Base-by-base conservation (phyloP, 2,113 vertebrate genomes). In the Bombycilla garrulus region DNA sequence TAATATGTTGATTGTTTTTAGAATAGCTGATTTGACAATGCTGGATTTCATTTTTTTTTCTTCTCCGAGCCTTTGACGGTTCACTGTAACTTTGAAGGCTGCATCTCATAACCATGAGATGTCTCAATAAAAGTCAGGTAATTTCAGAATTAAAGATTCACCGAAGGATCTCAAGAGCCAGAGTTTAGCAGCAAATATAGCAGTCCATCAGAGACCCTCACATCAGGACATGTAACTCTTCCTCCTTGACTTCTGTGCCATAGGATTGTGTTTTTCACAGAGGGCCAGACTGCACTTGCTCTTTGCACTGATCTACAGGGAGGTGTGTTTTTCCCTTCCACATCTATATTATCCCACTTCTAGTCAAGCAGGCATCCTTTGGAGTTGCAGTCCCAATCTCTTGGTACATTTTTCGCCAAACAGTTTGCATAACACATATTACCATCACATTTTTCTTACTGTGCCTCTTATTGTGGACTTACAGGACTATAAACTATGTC, bases 81-180 rank as follows among this genome's bases (percentile, higher is more conserved):
- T 72, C 28, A 53, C 25, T 60, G 31, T 60, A 88, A 12, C n/a
- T 79, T 80, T 56, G 40, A 81, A 72, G 24, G 62, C 56, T 91
- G 20, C 11, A 91, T 72, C 60, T 47, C 9, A 45, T 48, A 89
- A 56, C 47, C 22, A 60, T 0, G 2, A 57, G n/a, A 44, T 23
- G 1, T 48, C 33, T 81, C 31, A 65, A 53, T 44, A 48, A 48
- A 87, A 48, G 23, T 14, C 40, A 74, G 23, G 12, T 67, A 35
- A 76, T 81, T 86, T 93, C 42, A 79, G 70, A 88, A 65, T 40
- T 54, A 84, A 71, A 79, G n/a, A 40, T 64, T 82, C 48, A 21
- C 42, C 56, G 65, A n/a, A 57, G 22, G 20, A 20, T 24, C 45
- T 85, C 29, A 67, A 72, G 44, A 45, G 9, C 5, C 47, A 54